Percentiles rank a stretch among this genome's conserved stretches.
Conservation (phyloP, 1,140 invertebrate species). For the Drosophila biarmipes region DNA sequence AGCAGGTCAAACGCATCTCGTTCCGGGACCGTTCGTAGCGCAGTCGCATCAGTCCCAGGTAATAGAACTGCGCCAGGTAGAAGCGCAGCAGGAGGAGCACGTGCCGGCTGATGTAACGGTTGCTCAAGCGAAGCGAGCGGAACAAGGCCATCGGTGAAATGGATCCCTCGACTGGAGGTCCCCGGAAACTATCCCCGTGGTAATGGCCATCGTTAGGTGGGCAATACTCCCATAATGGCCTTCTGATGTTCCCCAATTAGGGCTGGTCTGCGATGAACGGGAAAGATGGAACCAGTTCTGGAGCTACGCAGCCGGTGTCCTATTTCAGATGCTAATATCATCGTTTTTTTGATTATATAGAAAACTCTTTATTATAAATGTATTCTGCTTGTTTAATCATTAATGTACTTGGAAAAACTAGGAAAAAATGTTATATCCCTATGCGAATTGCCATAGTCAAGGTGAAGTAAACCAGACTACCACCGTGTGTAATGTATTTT, state of each 20-base stretch:
- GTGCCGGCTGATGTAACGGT: slow-evolving; percentile 51
- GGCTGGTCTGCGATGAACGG: too few relatives aligned
- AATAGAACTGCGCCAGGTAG: slow-evolving; percentile 46
- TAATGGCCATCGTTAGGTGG: slow-evolving; percentile 13
- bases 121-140: slow-evolving; percentile 36
- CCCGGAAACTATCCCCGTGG: background rate
- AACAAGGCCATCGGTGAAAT: slow-evolving; percentile 36
- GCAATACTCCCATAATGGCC: slow-evolving; percentile 15
- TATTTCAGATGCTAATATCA: background rate
- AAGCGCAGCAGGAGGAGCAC: slow-evolving; percentile 55
- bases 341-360: too few relatives aligned
- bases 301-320: background rate
- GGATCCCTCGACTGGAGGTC: background rate
- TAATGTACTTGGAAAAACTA: too few relatives aligned
- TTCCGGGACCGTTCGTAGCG: slow-evolving; percentile 31
- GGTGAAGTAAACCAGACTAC: too few relatives aligned
- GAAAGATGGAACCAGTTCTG: background rate
- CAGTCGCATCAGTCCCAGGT: slow-evolving; percentile 45
- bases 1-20: slow-evolving; percentile 34
- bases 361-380: too few relatives aligned
- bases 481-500: too few relatives aligned
- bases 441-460: too few relatives aligned
- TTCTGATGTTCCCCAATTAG: slow-evolving; percentile 1
- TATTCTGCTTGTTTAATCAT: too few relatives aligned
- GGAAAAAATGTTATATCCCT: too few relatives aligned